phyloP scores from a whole-genome alignment of 2,888 invertebrate species.

The Adineta ricciae region DNA sequence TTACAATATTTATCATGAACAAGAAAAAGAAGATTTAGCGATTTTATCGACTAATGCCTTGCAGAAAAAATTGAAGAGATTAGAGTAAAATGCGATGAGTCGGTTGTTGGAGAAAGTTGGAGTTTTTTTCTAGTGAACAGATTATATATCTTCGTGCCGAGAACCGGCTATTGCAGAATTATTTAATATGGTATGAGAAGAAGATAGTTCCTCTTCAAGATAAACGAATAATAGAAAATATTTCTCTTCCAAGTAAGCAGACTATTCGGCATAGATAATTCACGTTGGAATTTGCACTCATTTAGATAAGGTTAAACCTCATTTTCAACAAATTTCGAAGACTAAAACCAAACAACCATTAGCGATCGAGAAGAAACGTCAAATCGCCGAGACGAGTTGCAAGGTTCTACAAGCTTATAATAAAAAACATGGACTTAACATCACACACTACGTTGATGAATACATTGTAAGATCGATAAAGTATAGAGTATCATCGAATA shows the following conservation, averaged over 20 bases:
- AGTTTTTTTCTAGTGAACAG: neutral
- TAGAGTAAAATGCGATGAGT: neutral
- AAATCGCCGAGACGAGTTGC: neutral
- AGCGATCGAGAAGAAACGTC: neutral
- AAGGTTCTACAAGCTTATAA: neutral
- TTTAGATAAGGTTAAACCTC: neutral
- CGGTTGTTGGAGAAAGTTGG: neutral
- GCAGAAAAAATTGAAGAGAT: neutral
- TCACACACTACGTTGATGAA: neutral
- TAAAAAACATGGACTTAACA: neutral
- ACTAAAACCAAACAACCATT: neutral
- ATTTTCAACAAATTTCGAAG: neutral
- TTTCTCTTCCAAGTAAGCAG: neutral
- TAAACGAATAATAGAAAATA: neutral
- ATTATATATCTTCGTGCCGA: neutral
- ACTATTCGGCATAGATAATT: neutral
- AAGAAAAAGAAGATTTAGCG: neutral
- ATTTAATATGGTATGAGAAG: constrained; percentile 6
- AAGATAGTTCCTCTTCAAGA: neutral
- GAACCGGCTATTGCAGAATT: neutral
- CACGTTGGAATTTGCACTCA: neutral
- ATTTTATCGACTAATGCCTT: neutral
- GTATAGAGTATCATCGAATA: neutral
- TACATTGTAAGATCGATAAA: neutral
- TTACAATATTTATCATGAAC: neutral